phyloP scores from a whole-genome alignment of 2,888 invertebrate species.

The Clivina fossor region DNA sequence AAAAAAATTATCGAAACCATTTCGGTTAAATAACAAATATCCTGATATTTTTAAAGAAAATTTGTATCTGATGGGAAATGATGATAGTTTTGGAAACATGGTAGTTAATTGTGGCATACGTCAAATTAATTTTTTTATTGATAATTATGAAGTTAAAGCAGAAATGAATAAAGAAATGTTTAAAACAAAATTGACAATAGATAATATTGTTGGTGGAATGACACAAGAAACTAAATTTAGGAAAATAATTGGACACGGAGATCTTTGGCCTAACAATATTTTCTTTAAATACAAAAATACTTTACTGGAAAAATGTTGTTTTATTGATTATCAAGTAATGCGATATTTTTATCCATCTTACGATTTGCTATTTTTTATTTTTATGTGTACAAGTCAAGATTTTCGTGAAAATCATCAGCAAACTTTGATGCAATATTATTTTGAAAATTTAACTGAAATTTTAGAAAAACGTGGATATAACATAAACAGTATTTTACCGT shows the following conservation, averaged over 20 bases:
- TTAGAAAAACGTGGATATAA: conserved; percentile 35
- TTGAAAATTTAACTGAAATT: conserved; percentile 38
- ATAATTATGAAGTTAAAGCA: conserved; percentile 42
- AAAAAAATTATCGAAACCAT: conserved; percentile 35
- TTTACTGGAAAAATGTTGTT: conserved; percentile 38
- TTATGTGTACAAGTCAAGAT: conserved; percentile 43
- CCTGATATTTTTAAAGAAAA: conserved; percentile 42
- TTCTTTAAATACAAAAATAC: conserved; percentile 42
- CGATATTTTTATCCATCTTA: conserved; percentile 44
- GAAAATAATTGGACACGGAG: conserved; percentile 44
- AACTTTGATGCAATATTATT: conserved; percentile 44
- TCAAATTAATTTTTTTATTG: conserved; percentile 41
- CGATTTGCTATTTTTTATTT: conserved; percentile 46
- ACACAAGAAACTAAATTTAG: conserved; percentile 27
- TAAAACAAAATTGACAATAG: conserved; percentile 35
- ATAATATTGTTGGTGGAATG: not conserved
- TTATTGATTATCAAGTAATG: conserved; percentile 48
- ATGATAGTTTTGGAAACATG: conserved; percentile 22
- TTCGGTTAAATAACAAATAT: conserved; percentile 40
- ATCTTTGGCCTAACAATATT: conserved; percentile 48
- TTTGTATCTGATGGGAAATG: conserved; percentile 36
- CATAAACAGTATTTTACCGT: conserved; percentile 37
- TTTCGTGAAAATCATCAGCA: conserved; percentile 41
- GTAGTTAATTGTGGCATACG: conserved; percentile 37
- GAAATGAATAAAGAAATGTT: conserved; percentile 40